Percentiles rank a stretch among this genome's conserved stretches.
phyloP scores from a whole-genome alignment of 2,888 invertebrate genomes.

The Drosophila algonquin region DNA sequence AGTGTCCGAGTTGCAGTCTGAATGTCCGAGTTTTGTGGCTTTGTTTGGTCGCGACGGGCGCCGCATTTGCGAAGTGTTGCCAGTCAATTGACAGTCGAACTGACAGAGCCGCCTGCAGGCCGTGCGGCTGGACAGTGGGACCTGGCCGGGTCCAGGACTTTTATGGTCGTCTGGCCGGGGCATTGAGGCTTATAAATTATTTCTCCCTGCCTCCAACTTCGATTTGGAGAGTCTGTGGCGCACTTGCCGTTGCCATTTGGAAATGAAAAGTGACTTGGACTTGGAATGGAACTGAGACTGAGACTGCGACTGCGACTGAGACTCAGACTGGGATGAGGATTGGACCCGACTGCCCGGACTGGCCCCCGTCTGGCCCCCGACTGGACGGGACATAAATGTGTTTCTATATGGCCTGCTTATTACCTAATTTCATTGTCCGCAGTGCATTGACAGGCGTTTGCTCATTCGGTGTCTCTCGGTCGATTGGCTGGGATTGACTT shows the following conservation, averaged over 20 bases:
- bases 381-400: slow-evolving; percentile 49
- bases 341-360: slow-evolving; percentile 5
- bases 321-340: slow-evolving; percentile 5
- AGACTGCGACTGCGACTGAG: neutral
- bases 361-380: too few species aligned
- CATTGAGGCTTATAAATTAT: slow-evolving; percentile 72
- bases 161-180: slow-evolving; percentile 67
- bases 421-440: slow-evolving; percentile 73
- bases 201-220: slow-evolving; percentile 36
- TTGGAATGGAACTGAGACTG: slow-evolving; percentile 44
- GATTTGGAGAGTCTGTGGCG: slow-evolving; percentile 51
- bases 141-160: slow-evolving; percentile 63
- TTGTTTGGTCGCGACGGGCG: slow-evolving; percentile 66
- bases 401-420: slow-evolving; percentile 72
- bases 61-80: slow-evolving; percentile 71
- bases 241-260: slow-evolving; percentile 77
- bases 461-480: slow-evolving; percentile 21
- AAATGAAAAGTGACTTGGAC: slow-evolving; percentile 76
- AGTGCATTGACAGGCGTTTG: slow-evolving; percentile 50
- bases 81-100: slow-evolving; percentile 77
- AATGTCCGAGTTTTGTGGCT: slow-evolving; percentile 64
- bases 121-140: slow-evolving; percentile 28
- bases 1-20: slow-evolving; percentile 60
- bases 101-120: slow-evolving; percentile 78
- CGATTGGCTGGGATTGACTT: slow-evolving; percentile 45